Base-by-base conservation (phyloP, 2,797 vertebrate species). In the Sebastiscus albofasciatus region DNA sequence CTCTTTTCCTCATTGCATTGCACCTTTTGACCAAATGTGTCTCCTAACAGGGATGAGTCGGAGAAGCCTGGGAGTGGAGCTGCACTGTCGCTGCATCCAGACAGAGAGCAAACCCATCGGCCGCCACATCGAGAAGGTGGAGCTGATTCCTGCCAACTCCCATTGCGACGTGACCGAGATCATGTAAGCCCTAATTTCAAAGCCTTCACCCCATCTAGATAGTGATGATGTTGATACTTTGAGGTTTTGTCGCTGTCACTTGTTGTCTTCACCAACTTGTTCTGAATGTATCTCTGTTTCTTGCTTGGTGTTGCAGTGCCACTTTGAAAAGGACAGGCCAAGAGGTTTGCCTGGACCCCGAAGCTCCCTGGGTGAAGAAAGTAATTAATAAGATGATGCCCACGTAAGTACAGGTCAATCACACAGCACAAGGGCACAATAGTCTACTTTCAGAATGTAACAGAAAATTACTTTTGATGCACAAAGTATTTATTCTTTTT, bases 1-100 rank as follows among this genome's bases (percentile, higher is more conserved):
- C 4, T 64, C 1, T 64, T 60, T 58, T 34, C 18, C 4, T 65
- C 12, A 71, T 31, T 13, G 66, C 83, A 71, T 34, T 13, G 66
- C 83, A 87, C 60, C 77, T 76, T 55, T 6, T 93, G 73, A 92
- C 70, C 52, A 22, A 11, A 8, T 84, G 54, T 84, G n/a, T 84
- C 61, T 84, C 52, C 69, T 55, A 11, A 42, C 86, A 95, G 93
- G 84, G 4, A 92, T 90, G 83, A 90, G 83, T 33, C 73, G 91
- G 64, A 89, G 85, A 73, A 92, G 92, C 27, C 65, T 90, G 26
- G 95, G 94, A 59, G 75, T 90, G 42, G 92, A 94, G 86, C 85
- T 83, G 69, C 94, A 93, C 78, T 95, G 95, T 31, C 93, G 87
- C 68, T 95, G 95, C 88, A 95, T 95, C 83, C 9, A 60, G 67